Conservation (phyloP, 2,888 invertebrate genomes). For the Yponomeuta plumbellus region DNA sequence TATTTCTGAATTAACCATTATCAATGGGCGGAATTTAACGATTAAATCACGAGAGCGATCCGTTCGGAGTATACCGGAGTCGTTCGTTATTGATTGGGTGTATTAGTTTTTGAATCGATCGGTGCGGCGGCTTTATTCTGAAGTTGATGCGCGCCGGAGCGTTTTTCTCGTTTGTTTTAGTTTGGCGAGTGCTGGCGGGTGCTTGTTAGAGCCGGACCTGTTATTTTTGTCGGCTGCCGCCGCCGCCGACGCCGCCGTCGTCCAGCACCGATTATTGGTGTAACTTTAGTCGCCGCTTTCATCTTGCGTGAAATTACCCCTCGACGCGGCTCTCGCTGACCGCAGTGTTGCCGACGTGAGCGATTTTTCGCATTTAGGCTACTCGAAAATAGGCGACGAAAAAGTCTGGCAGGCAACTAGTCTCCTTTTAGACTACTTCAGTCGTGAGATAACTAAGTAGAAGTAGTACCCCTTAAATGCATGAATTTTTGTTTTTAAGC, state of each 20-base stretch:
- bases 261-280: slow-evolving; percentile 34
- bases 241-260: slow-evolving; percentile 9
- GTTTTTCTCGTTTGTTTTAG: slow-evolving; percentile 17
- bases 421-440: too few species aligned
- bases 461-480: too few species aligned
- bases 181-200: slow-evolving; percentile 24
- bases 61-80: not conserved
- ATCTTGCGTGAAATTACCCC: slow-evolving; percentile 51
- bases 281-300: slow-evolving; percentile 47
- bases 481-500: too few species aligned
- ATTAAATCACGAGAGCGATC: slow-evolving; percentile 8
- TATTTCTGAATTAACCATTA: not conserved
- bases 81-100: slow-evolving; percentile 10
- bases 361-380: too few species aligned
- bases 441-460: too few species aligned
- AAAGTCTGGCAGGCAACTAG: too few species aligned
- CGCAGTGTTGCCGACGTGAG: slow-evolving; percentile 17
- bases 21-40: not conserved
- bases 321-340: slow-evolving; percentile 30
- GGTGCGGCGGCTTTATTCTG: slow-evolving; percentile 10
- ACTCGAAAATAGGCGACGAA: too few species aligned
- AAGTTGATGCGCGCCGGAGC: slow-evolving; percentile 6
- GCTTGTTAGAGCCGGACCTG: slow-evolving; percentile 39
- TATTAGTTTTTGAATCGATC: slow-evolving; percentile 9
- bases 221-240: slow-evolving; percentile 38